Conservation (phyloP, 2,797 vertebrate genomes). For the Mareca strepera region DNA sequence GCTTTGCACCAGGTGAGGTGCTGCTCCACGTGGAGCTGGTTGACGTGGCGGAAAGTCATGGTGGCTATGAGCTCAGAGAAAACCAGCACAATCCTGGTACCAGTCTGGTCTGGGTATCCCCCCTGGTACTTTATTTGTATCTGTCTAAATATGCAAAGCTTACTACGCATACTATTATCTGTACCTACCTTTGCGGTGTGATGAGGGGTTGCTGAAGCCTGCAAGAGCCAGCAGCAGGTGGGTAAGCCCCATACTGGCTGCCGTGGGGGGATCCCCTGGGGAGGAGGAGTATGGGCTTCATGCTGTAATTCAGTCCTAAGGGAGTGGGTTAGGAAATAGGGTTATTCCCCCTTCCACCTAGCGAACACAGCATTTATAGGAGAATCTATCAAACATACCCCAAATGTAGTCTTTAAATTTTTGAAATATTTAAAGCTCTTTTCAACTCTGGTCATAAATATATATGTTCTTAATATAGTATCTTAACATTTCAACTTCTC, state of each 20-base stretch:
- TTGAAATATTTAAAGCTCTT: background rate
- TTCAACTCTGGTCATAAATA: background rate
- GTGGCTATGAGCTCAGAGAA: background rate
- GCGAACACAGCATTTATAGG: background rate
- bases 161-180: accelerated
- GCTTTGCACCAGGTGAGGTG: slow-evolving; percentile 21
- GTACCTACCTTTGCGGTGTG: background rate
- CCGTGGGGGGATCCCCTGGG: background rate
- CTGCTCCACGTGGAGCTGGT: background rate
- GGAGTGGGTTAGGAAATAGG: background rate
- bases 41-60: background rate
- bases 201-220: background rate
- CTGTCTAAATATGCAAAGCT: background rate
- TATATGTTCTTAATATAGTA: background rate
- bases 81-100: background rate
- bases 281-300: background rate
- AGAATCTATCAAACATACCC: background rate
- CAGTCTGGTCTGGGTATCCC: background rate
- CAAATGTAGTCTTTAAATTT: background rate
- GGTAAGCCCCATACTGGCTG: background rate
- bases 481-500: slow-evolving; percentile 19
- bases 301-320: background rate
- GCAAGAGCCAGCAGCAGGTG: background rate
- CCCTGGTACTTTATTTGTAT: background rate
- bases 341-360: background rate